These are phyloP conservation scores for Chelonus formosanus DNA, from an alignment of 2,888 invertebrate genomes.

Conservation along the genomic window DNA sequence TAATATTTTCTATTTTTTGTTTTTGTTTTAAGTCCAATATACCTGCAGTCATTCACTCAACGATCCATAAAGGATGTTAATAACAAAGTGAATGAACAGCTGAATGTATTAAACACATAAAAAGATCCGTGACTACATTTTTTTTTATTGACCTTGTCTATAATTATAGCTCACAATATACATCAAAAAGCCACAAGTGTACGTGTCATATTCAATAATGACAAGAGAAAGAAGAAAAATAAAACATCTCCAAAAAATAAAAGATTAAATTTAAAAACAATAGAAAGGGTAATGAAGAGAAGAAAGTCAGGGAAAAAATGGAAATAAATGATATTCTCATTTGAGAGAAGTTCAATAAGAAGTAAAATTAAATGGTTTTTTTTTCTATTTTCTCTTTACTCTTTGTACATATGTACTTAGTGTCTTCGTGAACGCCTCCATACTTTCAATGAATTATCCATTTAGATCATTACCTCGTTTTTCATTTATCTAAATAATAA, in stretches of 20 bases:
- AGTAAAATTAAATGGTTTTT: too few relatives aligned
- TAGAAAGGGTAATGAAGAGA: neutral
- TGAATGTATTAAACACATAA: constrained; percentile 13
- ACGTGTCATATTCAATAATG: constrained; percentile 19
- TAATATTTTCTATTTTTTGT: too few relatives aligned
- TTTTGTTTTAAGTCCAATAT: too few relatives aligned
- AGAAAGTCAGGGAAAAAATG: constrained; percentile 8
- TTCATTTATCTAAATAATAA: constrained; percentile 3
- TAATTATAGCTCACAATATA: constrained; percentile 39
- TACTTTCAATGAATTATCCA: constrained; percentile 28
- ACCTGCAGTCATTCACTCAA: neutral
- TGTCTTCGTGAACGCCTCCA: constrained; percentile 24
- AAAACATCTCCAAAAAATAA: constrained; percentile 10
- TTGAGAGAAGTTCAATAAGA: neutral
- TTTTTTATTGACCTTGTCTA: constrained; percentile 43
- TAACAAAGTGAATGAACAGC: constrained; percentile 28
- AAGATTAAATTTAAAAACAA: neutral
- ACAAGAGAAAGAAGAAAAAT: constrained; percentile 11
- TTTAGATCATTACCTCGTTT: constrained; percentile 25
- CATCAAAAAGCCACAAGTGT: constrained; percentile 20
- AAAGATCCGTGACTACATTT: constrained; percentile 17
- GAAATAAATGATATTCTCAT: neutral
- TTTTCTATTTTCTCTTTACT: constrained; percentile 24
- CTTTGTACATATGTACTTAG: constrained; percentile 12
- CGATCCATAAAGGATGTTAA: constrained; percentile 14